A percentile compares a stretch with the other conserved stretches of the same genome.
Conservation (phyloP, 1,140 invertebrate genomes). For the Homalodisca vitripennis region DNA sequence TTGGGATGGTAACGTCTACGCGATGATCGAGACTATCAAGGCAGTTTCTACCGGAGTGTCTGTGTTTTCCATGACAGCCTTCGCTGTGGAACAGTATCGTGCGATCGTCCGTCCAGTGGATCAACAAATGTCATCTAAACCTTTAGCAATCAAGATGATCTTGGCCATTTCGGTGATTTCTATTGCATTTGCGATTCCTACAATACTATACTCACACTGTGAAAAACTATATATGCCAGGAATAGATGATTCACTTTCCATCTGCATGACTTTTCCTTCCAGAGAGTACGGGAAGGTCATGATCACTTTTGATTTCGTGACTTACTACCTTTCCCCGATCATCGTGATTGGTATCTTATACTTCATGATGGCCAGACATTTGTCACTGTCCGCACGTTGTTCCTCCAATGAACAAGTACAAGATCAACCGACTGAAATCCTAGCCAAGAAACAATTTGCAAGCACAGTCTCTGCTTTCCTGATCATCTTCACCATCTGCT, state of each 20-base stretch:
- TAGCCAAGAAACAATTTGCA: too few species aligned
- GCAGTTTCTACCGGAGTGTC: constrained; percentile 93
- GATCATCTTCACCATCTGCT: too few species aligned
- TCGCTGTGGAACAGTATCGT: constrained; percentile 87
- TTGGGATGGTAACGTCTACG: constrained; percentile 78
- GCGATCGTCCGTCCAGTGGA: constrained; percentile 89
- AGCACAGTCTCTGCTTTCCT: too few species aligned
- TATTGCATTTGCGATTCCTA: constrained; percentile 74
- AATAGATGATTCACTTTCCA: constrained; percentile 58
- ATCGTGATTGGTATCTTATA: too few species aligned
- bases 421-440: too few species aligned
- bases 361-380: too few species aligned
- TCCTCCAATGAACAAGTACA: too few species aligned
- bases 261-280: constrained; percentile 66
- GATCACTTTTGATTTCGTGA: too few species aligned
- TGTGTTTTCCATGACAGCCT: constrained; percentile 87
- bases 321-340: too few species aligned
- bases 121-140: constrained; percentile 55
- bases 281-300: constrained; percentile 52
- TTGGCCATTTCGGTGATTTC: constrained; percentile 82
- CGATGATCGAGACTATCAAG: constrained; percentile 81
- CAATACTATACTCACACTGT: constrained; percentile 70
- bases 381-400: too few species aligned
- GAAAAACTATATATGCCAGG: constrained; percentile 52
- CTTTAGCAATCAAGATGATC: constrained; percentile 56